Evolutionary conservation across 1,140 invertebrate species (phyloP).

Genomic region (Diabrotica undecimpunctata): DNA sequence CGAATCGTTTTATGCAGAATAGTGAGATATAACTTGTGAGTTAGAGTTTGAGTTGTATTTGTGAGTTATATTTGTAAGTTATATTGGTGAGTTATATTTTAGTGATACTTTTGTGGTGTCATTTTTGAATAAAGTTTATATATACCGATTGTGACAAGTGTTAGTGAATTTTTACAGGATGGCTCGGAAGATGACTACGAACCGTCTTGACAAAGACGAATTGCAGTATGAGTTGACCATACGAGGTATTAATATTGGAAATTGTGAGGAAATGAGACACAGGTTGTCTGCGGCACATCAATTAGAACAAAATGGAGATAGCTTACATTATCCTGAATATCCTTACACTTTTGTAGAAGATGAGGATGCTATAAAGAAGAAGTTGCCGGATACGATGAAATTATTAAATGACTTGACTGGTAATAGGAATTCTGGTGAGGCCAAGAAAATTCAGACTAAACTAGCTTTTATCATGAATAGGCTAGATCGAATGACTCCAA

Average conservation of each 20-base stretch:
- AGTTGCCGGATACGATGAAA: not conserved
- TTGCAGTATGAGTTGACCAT: slow-evolving; percentile 18
- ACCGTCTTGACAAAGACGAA: slow-evolving; percentile 18
- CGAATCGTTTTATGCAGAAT: too few relatives aligned
- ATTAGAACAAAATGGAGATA: slow-evolving; percentile 20
- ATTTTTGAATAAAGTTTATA: too few relatives aligned
- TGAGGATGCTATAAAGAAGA: not conserved
- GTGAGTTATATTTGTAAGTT: too few relatives aligned
- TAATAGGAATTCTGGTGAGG: not conserved
- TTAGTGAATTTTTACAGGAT: slow-evolving; percentile 14
- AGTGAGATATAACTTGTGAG: too few relatives aligned
- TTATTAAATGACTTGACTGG: not conserved
- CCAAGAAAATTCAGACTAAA: slow-evolving; percentile 10
- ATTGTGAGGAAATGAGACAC: slow-evolving; percentile 17
- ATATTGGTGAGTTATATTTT: too few relatives aligned
- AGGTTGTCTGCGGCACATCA: slow-evolving; percentile 12
- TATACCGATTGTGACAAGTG: too few relatives aligned
- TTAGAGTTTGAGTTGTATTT: too few relatives aligned
- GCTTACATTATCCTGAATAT: slow-evolving; percentile 14
- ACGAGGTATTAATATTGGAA: slow-evolving; percentile 15
- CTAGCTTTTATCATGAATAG: slow-evolving; percentile 12
- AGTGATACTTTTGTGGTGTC: too few relatives aligned
- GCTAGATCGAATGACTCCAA: slow-evolving; percentile 14
- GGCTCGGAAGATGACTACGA: slow-evolving; percentile 16
- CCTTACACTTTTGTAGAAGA: slow-evolving; percentile 17